Conservation (phyloP, 2,888 invertebrate species). For the Aphrophora alni region DNA sequence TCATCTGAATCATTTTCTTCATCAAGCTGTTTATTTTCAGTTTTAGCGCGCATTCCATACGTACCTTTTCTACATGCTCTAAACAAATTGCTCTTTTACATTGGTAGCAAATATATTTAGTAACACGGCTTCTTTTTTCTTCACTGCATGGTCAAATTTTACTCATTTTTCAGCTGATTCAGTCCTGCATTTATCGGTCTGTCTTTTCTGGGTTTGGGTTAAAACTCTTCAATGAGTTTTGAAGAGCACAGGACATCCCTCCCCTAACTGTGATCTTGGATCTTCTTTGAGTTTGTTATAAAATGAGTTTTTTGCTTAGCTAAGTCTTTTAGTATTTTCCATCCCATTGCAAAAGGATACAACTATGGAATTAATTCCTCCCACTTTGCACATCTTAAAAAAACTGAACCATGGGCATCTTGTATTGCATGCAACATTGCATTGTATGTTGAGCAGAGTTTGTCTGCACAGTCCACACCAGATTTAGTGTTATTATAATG, state of each 20-base stretch:
- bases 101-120: slow-evolving; percentile 11
- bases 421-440: slow-evolving; percentile 38
- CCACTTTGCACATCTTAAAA: slow-evolving; percentile 41
- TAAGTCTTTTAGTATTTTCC: slow-evolving; percentile 28
- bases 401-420: slow-evolving; percentile 42
- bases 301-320: slow-evolving; percentile 37
- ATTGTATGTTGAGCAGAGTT: slow-evolving; percentile 40
- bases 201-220: neutral
- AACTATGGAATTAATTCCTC: slow-evolving; percentile 41
- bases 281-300: slow-evolving; percentile 33
- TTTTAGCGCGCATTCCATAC: neutral
- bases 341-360: slow-evolving; percentile 30
- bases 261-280: neutral
- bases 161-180: neutral
- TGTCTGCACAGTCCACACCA: slow-evolving; percentile 36
- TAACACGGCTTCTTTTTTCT: neutral
- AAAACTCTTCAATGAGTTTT: neutral
- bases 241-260: too few relatives aligned
- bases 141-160: slow-evolving; percentile 2
- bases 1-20: neutral
- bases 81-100: neutral
- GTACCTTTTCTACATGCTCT: neutral
- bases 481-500: slow-evolving; percentile 41
- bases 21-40: neutral
- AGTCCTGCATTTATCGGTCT: neutral